Evolutionary conservation across 2,888 invertebrate genomes (phyloP), one percentile per base, ranked within the genome.

Genomic region (Morpho helenor): DNA sequence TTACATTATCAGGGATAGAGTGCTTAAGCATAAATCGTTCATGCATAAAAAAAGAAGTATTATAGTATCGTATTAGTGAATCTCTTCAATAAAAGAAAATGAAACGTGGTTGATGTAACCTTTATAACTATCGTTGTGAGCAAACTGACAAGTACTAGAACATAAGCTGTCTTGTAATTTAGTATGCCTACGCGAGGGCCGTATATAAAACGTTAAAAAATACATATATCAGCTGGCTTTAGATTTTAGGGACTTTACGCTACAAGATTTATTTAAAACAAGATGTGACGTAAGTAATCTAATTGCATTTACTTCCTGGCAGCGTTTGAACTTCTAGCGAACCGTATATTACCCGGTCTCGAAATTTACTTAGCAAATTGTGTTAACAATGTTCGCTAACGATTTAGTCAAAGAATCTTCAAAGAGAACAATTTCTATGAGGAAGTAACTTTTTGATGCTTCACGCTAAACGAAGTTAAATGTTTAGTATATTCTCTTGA

Each of bases 321-420:
- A 52, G 16, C 55, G 43, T 52, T 49, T 45, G 52, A 52, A 31
- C 45, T 53, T n/a, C 43, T 41, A 48, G 51, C 39, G 49, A 7
- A 7, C 31, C 23, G 56, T 41, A 56, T 44, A 41, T 45, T 56
- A 42, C 10, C 51, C 31, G 49, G 45, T 9, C 52, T 60, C 49
- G 45, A 56, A 52, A 50, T 50, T 49, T 56, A 45, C 22, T 46
- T 45, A 8, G 49, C 46, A 56, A 60, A 60, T 60, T 56, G 60
- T 56, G 52, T 60, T 60, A 56, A 52, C 56, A 56, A 52, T 44
- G 31, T 46, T 48, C 45, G 40, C 49, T 49, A 41, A 45, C 23
- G 46, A 60, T 31, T 45, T 9, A 3, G 52, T 56, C 9, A 49
- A 49, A 10, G 42, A 52, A 52, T 51, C 52, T 56, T 43, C 23